phyloP scores from a whole-genome alignment of 64 coral and sea anemone species.

The Platygyra sinensis region DNA sequence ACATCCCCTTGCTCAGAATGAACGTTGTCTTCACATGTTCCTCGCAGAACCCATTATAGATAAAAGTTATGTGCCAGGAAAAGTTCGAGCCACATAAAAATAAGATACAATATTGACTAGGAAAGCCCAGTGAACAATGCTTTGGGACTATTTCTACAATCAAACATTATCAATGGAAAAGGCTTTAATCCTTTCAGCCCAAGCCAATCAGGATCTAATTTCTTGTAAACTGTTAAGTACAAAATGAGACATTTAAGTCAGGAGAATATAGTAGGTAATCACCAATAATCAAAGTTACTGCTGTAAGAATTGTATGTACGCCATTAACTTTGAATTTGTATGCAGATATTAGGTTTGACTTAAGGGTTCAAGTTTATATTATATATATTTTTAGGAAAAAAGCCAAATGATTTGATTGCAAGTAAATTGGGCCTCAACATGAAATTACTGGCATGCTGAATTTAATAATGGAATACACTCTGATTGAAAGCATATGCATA shows the following conservation, averaged over 20 bases:
- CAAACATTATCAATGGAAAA: not conserved
- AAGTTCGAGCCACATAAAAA: constrained; percentile 80
- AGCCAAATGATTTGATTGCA: not conserved
- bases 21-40: constrained; percentile 98
- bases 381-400: not conserved
- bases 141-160: not conserved
- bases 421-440: not conserved
- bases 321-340: no score
- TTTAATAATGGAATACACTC: not conserved
- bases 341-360: no score
- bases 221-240: not conserved
- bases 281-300: not conserved
- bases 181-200: not conserved
- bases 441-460: not conserved
- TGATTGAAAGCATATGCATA: not conserved
- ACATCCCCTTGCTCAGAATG: constrained; percentile 95
- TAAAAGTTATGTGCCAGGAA: constrained; percentile 97
- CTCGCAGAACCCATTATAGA: constrained; percentile 96
- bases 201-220: not conserved
- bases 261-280: not conserved
- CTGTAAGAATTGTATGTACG: no score
- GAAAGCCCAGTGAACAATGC: not conserved
- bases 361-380: no score
- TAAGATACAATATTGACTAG: not conserved
- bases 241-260: not conserved